Evolutionary conservation across 2,888 invertebrate species (phyloP).

Genomic region (Apocheima hispidaria): DNA sequence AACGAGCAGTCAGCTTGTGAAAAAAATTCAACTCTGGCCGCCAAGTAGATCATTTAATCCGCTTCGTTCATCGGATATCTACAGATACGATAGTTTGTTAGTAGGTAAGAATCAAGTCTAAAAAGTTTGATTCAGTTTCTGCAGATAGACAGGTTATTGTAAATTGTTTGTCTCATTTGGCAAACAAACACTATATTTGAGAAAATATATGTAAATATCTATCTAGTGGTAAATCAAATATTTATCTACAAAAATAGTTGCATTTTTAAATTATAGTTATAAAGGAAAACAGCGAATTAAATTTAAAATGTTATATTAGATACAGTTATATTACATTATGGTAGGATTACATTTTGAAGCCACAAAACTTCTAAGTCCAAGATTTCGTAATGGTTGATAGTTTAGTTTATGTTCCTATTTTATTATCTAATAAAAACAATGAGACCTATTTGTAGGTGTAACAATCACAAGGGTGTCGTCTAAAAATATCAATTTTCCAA

Average conservation of each 20-base stretch:
- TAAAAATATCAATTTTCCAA: constrained; percentile 80
- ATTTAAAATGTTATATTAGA: constrained; percentile 41
- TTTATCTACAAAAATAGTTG: constrained; percentile 85
- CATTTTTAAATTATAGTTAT: constrained; percentile 74
- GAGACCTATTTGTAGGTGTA: constrained; percentile 30
- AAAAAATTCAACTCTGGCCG: constrained; percentile 7
- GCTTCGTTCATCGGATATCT: constrained; percentile 19
- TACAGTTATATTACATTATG: constrained; percentile 46
- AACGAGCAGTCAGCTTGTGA: constrained; percentile 37
- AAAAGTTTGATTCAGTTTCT: constrained; percentile 65
- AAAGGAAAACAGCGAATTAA: constrained; percentile 64
- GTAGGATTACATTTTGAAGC: constrained; percentile 46
- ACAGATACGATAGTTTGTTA: constrained; percentile 49
- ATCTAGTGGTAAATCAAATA: constrained; percentile 83
- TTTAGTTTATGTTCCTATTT: constrained; percentile 59
- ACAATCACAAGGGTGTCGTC: constrained; percentile 71
- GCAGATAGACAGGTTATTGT: constrained; percentile 62
- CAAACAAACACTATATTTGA: constrained; percentile 76
- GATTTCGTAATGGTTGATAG: constrained; percentile 63
- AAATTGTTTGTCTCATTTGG: constrained; percentile 66
- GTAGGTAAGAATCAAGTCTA: constrained; percentile 44
- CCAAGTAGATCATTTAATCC: neutral
- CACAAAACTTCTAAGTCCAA: constrained; percentile 65
- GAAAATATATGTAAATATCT: constrained; percentile 81
- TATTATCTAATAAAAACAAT: constrained; percentile 54